These are phyloP conservation scores for Nebria salina DNA, from an alignment of 2,888 invertebrate species.

Conservation along the genomic window DNA sequence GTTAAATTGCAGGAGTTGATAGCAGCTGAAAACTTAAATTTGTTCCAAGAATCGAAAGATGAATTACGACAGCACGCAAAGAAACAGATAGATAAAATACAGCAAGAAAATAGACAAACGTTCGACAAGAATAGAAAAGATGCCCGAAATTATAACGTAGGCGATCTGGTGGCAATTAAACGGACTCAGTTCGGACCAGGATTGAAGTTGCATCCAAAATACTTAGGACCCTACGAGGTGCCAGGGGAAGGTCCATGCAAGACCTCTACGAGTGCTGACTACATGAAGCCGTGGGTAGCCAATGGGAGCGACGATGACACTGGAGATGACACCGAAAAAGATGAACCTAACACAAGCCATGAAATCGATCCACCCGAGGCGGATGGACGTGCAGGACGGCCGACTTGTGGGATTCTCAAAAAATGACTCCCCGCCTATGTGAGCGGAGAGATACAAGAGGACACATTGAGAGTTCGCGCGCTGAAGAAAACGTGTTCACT, in stretches of 20 bases:
- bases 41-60: conserved; percentile 45
- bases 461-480: no score
- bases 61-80: conserved; percentile 39
- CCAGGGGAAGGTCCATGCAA: not conserved
- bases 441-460: no score
- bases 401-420: conserved; percentile 4
- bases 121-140: conserved; percentile 51
- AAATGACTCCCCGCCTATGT: no score
- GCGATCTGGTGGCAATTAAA: conserved; percentile 55
- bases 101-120: conserved; percentile 51
- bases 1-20: no score
- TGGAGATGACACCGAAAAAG: not conserved
- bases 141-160: conserved; percentile 49
- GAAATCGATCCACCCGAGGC: not conserved
- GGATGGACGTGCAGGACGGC: conserved; percentile 13
- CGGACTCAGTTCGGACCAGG: conserved; percentile 57
- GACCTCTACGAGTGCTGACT: conserved; percentile 50
- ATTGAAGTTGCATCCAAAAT: conserved; percentile 55
- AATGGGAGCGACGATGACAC: not conserved
- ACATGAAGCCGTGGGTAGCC: conserved; percentile 50
- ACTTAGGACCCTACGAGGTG: conserved; percentile 57
- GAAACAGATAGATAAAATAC: conserved; percentile 48
- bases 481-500: no score
- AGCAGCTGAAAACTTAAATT: no score
- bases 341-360: not conserved